Evolutionary conservation across 2,797 vertebrate species (phyloP), one percentile per base, ranked within the genome.

Genomic region (Leptodactylus fallax): DNA sequence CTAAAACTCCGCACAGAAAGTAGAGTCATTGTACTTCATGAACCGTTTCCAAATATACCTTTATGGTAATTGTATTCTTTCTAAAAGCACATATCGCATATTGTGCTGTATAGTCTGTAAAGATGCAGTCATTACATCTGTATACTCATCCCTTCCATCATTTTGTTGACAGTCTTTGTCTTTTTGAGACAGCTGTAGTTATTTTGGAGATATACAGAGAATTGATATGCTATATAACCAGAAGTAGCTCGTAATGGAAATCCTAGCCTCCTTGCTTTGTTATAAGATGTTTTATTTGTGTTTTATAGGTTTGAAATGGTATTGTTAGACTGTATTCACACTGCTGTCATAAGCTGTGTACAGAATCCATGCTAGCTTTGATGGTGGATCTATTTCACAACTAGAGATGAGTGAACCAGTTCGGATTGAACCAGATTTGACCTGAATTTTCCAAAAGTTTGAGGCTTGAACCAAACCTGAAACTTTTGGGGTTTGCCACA

Each of bases 11-110:
- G 12, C 10, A 76, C 23, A 77, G 65, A 77, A 36, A 77, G 53
- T 17, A n/a, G 25, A 87, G 63, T 67, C 71, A 55, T 79, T 79
- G 78, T 36, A 83, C 17, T 77, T 78, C 58, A 77, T 78, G 58
- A 63, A 25, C 60, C n/a, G 11, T 45, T 87, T 65, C 58, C 36
- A 53, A 25, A 27, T 65, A 81, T 47, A 45, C 60, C 71, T 27
- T 77, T 67, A 78, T 17, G 56, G 17, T 65, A 45, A 45, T 79
- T 17, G 19, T 61, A 36, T 60, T 79, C 3, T 10, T 79, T 58
- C 23, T 58, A 45, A 21, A 13, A 9, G 10, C 25, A 4, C 17
- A 12, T 21, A 11, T 45, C 36, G 4, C 36, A 36, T 16, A 79
- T 23, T 3, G 9, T 45, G 78, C 27, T 19, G 25, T 21, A 45